These are phyloP conservation scores for Calidris pugnax DNA, from an alignment of 2,113 vertebrate species.

Conservation along the genomic window DNA sequence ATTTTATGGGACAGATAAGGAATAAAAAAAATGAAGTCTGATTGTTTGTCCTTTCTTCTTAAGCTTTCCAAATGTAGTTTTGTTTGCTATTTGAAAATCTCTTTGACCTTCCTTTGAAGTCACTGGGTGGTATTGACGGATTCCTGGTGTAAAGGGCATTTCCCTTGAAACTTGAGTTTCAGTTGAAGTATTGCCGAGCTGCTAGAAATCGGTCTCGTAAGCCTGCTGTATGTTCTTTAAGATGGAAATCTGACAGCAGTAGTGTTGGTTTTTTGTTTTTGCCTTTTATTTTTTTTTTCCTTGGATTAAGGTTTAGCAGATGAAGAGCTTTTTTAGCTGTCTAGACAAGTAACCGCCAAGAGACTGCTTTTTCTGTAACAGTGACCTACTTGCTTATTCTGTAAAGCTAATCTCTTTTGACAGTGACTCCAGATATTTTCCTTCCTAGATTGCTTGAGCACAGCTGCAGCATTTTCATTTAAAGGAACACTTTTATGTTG, in stretches of 20 bases:
- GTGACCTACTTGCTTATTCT: slow-evolving; percentile 72
- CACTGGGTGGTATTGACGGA: background rate
- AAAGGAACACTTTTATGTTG: slow-evolving; percentile 12
- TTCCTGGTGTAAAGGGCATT: slow-evolving; percentile 32
- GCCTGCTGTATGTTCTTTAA: background rate
- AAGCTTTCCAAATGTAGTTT: slow-evolving; percentile 4
- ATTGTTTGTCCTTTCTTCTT: background rate
- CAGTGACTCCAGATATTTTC: slow-evolving; percentile 65
- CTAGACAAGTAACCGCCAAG: slow-evolving; percentile 50
- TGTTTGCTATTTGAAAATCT: slow-evolving; percentile 26
- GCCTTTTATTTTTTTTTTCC: background rate
- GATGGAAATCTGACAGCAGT: background rate
- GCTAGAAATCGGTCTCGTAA: slow-evolving; percentile 9
- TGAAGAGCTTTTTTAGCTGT: slow-evolving; percentile 51
- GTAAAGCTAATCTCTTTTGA: slow-evolving; percentile 65
- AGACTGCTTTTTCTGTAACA: slow-evolving; percentile 66
- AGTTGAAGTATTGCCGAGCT: background rate
- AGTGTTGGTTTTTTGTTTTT: background rate
- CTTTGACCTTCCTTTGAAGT: slow-evolving; percentile 27
- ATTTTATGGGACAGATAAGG: background rate
- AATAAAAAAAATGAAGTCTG: background rate
- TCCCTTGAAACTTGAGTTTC: slow-evolving; percentile 1
- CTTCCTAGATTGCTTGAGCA: slow-evolving; percentile 52
- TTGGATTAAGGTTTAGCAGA: slow-evolving; percentile 48
- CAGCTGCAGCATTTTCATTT: slow-evolving; percentile 54